Evolutionary conservation across 2,113 vertebrate genomes (phyloP).

Genomic region (Zeus faber): DNA sequence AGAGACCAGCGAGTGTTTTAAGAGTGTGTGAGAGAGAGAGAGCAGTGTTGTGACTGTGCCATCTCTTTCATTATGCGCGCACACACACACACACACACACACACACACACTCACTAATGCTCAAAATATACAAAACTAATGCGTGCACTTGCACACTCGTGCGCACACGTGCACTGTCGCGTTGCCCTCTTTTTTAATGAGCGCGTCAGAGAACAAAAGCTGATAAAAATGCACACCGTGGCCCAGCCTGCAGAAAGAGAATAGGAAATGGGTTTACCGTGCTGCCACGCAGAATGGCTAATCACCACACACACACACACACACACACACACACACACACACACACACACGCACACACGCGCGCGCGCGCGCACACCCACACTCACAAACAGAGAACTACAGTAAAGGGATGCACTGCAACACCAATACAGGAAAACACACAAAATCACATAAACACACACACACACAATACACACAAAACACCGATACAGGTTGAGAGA

Average conservation of each 20-base stretch:
- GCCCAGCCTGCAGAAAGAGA: conserved; percentile 65
- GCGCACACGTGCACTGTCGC: conserved; percentile 7
- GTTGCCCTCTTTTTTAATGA: conserved; percentile 61
- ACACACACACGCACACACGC: conserved; percentile 6
- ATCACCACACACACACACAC: conserved; percentile 40
- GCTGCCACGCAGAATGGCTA: conserved; percentile 51
- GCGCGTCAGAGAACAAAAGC: conserved; percentile 60
- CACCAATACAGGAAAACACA: not conserved
- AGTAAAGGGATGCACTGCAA: too few species aligned
- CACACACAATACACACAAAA: not conserved
- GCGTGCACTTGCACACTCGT: not conserved
- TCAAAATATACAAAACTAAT: not conserved
- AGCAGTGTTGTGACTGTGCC: conserved; percentile 16
- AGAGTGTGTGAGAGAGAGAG: not conserved
- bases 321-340: conserved; percentile 27
- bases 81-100: conserved; percentile 5
- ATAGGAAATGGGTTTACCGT: conserved; percentile 59
- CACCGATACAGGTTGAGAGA: too few species aligned
- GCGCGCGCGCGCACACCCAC: not conserved
- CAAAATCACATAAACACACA: not conserved
- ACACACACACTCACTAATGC: conserved; percentile 7
- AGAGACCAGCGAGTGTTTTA: too few species aligned
- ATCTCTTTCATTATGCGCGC: conserved; percentile 20
- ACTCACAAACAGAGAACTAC: too few species aligned
- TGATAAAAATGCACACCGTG: conserved; percentile 67